Base-by-base conservation (phyloP, 2,113 vertebrate genomes). In the Eurypyga helias region DNA sequence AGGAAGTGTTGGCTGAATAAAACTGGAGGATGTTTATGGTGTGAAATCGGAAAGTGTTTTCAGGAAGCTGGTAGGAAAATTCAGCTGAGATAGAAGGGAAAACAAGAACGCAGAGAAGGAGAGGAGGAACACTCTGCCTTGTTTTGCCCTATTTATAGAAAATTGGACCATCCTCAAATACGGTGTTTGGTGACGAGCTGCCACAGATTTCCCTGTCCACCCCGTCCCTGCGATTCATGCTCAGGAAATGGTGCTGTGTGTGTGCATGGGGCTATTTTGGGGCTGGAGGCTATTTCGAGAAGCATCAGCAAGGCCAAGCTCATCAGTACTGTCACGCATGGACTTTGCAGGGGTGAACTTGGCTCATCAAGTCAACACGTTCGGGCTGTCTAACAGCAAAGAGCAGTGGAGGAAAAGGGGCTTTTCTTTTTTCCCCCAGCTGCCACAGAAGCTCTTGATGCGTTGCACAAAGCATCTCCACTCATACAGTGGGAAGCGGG, bases 1-100 rank as follows among this genome's bases (percentile, higher is more conserved):
- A 88, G 94, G 96, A 94, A 93, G 62, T 1, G 3, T 80, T 88
- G 88, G 75, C 17, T 83, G 82, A 95, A 95, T 90, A 95, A 75
- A 95, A 96, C 89, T 8, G 34, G 82, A 97, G 97, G 96, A 96
- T 95, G 93, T 97, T 97, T 97, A 85, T 75, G 89, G 95, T 95
- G 95, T 96, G 97, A 97, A 96, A 97, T 89, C 0, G 5, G 97
- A 89, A 96, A 96, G 76, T 36, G 66, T 76, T 90, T 75, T 92
- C 97, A 94, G 96, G 91, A 95, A 96, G 66, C 82, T 83, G 76
- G 38, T 67, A 90, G 90, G 72, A 87, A 96, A 94, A 97, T 69
- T 95, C 87, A 95, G 72, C 88, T 93, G 93, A 92, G 89, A 62
- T 24, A 96, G 92, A 71, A 75, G 78, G 58, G 58, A 28, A 93